Evolutionary conservation across 1,140 invertebrate genomes (phyloP), one percentile per base, ranked within the genome.

Genomic region (Drosophila setifemur): DNA sequence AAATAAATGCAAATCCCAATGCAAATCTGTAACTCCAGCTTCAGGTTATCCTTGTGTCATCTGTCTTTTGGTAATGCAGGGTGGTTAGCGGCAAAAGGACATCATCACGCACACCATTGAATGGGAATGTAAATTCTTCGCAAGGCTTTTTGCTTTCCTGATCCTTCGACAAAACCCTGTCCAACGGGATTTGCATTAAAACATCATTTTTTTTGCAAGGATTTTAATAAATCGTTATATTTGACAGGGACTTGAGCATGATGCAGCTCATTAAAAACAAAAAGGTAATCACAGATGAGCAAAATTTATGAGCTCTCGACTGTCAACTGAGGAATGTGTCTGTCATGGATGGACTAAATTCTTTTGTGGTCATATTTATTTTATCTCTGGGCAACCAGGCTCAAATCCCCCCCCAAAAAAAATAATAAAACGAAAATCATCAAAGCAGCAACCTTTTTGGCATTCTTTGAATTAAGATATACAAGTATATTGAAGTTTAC

Each of bases 1-100:
- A 33, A n/a, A 67, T 50, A 61, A 71, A 71, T 71, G 67, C 67
- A 71, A 71, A 71, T 71, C 40, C 53, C 14, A 33, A 23, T n/a
- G n/a, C 39, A 37, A 43, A 50, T 44, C 26, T 31, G 18, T 14
- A 48, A 14, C 9, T 8, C n/a, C n/a, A 33, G 45, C 26, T 25
- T 14, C 33, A 35, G 48, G 60, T 72, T 57, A 66, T 43, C 53
- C 33, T 35, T 11, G 37, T 52, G 45, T 61, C 40, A 40, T 29
- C 37, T 14, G 21, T 37, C 18, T 47, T n/a, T 8, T 55, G 45
- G 55, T 25, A 68, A 47, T 49, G 31, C 47, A 31, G 19, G 25
- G 16, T 45, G 16, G 8, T 9, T 25, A 55, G 35, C 44, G 29
- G 44, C 57, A 50, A 69, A 45, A 26, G 73, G 47, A 57, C 50